These are phyloP conservation scores for Mylabris phalerata DNA, from an alignment of 1,140 invertebrate species.

Conservation along the genomic window DNA sequence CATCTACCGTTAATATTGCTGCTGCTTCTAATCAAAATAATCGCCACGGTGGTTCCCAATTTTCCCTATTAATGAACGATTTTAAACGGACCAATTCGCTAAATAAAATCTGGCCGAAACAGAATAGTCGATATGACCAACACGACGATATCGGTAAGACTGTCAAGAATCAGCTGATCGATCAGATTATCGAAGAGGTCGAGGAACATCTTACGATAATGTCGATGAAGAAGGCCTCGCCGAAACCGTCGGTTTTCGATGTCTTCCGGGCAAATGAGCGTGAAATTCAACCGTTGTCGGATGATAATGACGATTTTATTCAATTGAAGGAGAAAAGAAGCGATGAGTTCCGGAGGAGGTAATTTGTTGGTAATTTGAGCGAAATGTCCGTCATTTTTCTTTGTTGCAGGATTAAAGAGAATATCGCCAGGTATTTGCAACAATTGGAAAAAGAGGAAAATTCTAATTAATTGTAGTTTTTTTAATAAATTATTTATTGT, in stretches of 20 bases:
- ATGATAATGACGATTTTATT: conserved; percentile 34
- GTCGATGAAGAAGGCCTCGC: conserved; percentile 50
- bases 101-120: neutral
- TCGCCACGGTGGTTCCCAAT: too few relatives aligned
- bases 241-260: conserved; percentile 50
- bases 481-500: too few relatives aligned
- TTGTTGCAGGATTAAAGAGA: too few relatives aligned
- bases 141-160: conserved; percentile 49
- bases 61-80: conserved; percentile 19
- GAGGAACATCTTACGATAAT: conserved; percentile 74
- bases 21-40: too few relatives aligned
- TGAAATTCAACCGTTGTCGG: neutral
- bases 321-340: conserved; percentile 30
- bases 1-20: conserved; percentile 73
- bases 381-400: too few relatives aligned
- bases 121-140: conserved; percentile 47
- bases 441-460: too few relatives aligned
- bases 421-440: too few relatives aligned
- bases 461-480: too few relatives aligned
- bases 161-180: conserved; percentile 19
- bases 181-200: conserved; percentile 71
- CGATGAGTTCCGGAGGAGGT: conserved; percentile 34
- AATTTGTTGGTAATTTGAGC: neutral
- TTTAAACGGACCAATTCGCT: conserved; percentile 22
- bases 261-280: conserved; percentile 40